Percentiles rank a stretch among this genome's conserved stretches.
These are phyloP conservation scores for Xenopus borealis DNA, from an alignment of 2,113 vertebrate genomes.

Conservation along the genomic window DNA sequence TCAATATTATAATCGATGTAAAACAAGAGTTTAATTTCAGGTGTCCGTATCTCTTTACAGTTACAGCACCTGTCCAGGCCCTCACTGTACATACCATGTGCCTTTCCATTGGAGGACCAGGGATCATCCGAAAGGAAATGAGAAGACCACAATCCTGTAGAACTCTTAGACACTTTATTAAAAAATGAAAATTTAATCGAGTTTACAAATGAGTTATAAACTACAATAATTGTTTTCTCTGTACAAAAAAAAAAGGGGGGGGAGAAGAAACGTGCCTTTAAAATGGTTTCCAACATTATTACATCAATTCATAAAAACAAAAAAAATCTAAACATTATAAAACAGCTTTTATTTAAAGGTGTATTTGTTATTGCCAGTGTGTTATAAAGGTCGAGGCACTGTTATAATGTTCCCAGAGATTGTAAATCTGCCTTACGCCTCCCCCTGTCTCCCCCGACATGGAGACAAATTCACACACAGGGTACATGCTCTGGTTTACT, in stretches of 20 bases:
- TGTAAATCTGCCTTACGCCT: neutral
- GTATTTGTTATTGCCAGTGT: constrained; percentile 51
- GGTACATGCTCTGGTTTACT: neutral
- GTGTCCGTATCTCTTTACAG: no score
- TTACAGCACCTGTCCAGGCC: no score
- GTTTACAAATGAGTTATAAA: constrained; percentile 67
- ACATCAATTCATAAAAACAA: constrained; percentile 45
- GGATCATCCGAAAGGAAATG: neutral
- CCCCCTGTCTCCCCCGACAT: no score
- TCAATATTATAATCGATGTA: no score
- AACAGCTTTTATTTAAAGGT: constrained; percentile 38
- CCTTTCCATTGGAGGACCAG: no score
- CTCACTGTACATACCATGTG: no score
- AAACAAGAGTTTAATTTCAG: no score
- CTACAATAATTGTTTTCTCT: constrained; percentile 68
- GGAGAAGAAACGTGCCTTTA: constrained; percentile 44
- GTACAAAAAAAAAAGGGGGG: constrained; percentile 59
- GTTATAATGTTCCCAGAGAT: constrained; percentile 36
- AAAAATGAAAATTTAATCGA: constrained; percentile 56
- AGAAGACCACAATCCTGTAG: neutral
- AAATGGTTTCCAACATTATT: constrained; percentile 52
- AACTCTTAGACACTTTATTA: constrained; percentile 59
- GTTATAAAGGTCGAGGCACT: constrained; percentile 41
- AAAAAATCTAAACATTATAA: constrained; percentile 47
- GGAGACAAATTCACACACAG: neutral